Conservation (phyloP, 2,113 vertebrate species). For the Recurvirostra avosetta region DNA sequence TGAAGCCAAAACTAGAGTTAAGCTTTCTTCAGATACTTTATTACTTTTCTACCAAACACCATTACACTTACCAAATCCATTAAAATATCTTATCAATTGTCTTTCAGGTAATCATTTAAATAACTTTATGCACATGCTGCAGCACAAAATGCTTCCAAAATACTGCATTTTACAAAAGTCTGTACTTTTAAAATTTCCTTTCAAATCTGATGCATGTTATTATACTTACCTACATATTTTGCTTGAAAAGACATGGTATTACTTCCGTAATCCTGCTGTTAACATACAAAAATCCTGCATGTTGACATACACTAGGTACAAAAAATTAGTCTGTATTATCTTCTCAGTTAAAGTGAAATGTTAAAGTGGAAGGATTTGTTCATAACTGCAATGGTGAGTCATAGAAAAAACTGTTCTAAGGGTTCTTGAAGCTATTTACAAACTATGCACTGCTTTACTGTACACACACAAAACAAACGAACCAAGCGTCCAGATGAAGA, state of each 20-base stretch:
- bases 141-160: background rate
- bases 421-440: background rate
- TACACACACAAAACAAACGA: background rate
- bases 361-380: background rate
- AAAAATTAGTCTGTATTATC: background rate
- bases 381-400: background rate
- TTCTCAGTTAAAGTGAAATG: background rate
- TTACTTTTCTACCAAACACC: background rate
- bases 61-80: background rate
- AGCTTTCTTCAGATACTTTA: background rate
- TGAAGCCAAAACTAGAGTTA: background rate
- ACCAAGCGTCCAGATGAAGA: background rate
- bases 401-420: background rate
- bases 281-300: background rate
- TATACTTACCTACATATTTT: background rate
- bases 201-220: background rate
- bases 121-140: background rate
- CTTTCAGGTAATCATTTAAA: background rate
- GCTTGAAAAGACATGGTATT: background rate
- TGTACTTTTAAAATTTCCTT: background rate
- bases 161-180: background rate
- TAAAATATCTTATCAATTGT: background rate
- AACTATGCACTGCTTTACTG: background rate
- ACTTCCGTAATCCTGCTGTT: background rate
- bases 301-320: background rate